Base-by-base conservation (phyloP, 2,888 invertebrate genomes). In the Drosophila monieri region DNA sequence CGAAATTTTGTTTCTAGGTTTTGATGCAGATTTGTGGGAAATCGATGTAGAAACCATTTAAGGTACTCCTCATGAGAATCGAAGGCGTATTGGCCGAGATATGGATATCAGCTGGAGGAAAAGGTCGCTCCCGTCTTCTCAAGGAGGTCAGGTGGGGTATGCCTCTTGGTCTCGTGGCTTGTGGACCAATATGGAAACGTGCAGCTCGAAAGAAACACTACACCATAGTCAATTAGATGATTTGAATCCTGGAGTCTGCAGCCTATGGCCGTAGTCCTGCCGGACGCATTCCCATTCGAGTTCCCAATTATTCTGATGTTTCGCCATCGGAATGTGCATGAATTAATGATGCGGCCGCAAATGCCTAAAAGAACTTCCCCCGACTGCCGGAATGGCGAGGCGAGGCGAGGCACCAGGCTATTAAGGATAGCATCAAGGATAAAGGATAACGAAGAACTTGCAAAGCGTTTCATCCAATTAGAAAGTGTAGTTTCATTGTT, bases 381-480 rank as follows among this genome's bases (percentile, higher is more conserved):
- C 15, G 15, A 41, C 39, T 10, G 9, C 15, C 18, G 1, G 39
- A 15, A 14, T 5, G 27, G 46, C n/a, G 18, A 18, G 18, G 18
- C 18, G 14, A 25, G n/a, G 14, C 44, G 43, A 12, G 30, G 21
- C 52, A 15, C 32, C 41, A 48, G 14, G 46, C 51, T 41, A 73
- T 53, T 58, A 51, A 60, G 69, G 41, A 48, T 53, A 43, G 55
- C 74, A 74, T 60, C 80, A 73, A 84, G 65, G 59, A 75, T 60
- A 83, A 73, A 84, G 65, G 61, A 75, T 80, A 25, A 14, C 65
- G 80, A 64, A 72, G 75, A 83, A 83, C 83, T 88, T 88, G 86
- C 84, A 85, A 81, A 81, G 77, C 86, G 84, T 86, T 87, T 88
- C 74, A 85, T 81, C 88, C 87, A 85, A 85, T 85, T 85, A 88